phyloP scores from a whole-genome alignment of 30 jellyfish, hydroid and myxozoan genomes.

The Mastigias papua region DNA sequence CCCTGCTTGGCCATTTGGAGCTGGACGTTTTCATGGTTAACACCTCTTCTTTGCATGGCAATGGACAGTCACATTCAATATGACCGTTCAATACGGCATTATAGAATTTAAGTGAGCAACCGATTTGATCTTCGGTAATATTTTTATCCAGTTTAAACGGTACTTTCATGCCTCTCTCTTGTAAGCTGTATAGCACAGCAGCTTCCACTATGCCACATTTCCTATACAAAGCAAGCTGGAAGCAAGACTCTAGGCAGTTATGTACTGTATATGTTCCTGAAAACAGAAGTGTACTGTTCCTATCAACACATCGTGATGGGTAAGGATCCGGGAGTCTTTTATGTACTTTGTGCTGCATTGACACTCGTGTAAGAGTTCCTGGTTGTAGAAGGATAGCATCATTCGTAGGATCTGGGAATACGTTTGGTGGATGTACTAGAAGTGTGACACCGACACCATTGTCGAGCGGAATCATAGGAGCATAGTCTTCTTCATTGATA shows the following conservation, averaged over 20 bases:
- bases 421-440: constrained; percentile 4
- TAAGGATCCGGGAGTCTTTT: neutral
- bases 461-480: neutral
- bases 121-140: neutral
- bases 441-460: neutral
- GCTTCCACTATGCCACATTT: neutral
- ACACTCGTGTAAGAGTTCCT: neutral
- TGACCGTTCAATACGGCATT: neutral
- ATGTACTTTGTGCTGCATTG: neutral
- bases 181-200: neutral
- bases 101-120: neutral
- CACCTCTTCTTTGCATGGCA: constrained; percentile 12
- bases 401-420: neutral
- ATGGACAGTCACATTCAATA: neutral
- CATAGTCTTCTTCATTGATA: constrained; percentile 19
- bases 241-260: neutral
- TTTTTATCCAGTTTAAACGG: neutral
- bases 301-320: neutral
- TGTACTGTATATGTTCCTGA: neutral
- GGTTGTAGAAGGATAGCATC: constrained; percentile 10
- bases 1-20: constrained; percentile 11
- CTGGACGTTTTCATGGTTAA: neutral
- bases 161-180: neutral
- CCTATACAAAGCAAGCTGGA: neutral
- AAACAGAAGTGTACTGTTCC: neutral